Evolutionary conservation across 2,797 vertebrate species (phyloP), one percentile per base, ranked within the genome.

Genomic region (Coregonus sp.): DNA sequence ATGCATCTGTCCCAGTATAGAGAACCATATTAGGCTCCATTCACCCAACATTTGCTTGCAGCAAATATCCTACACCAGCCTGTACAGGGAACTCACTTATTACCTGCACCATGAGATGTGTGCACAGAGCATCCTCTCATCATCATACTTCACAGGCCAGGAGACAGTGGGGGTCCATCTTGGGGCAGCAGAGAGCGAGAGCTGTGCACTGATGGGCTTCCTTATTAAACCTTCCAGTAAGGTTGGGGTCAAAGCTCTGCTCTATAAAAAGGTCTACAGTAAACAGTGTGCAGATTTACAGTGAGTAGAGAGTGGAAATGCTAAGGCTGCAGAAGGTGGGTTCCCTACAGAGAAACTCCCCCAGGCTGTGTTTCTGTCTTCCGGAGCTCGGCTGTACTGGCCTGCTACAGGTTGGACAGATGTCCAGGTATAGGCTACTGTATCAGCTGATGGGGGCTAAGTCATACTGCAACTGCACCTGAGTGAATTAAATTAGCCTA

Each of bases 331-430:
- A 47, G 40, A 11, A 47, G 70, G 72, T 35, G 70, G 50, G 67
- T 70, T 76, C 56, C 74, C 72, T 73, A 37, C 14, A 67, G 75
- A 81, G 80, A 35, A 79, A 76, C 59, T 47, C 54, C 75, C 72
- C 7, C n/a, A 61, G 37, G 77, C 47, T 25, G 51, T 74, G 66
- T 16, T 5, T 54, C 18, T 29, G 52, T 72, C 15, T 73, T 70
- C 63, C 52, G 74, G 54, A 12, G 31, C 4, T 72, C 66, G 51
- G 79, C 75, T 71, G 66, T 51, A 56, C 78, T 20, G 68, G 67
- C 56, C 70, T 76, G 71, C 75, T 81, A 61, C 70, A 73, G 76
- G 12, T 47, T 12, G 11, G n/a, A 70, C 69, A 78, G 5, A 81
- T 29, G 35, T 72, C 51, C n/a, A 68, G 71, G 71, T 77, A 2